Evolutionary conservation across 2,797 vertebrate genomes (phyloP), one percentile per base, ranked within the genome.

Genomic region (Sebastiscus albofasciatus): DNA sequence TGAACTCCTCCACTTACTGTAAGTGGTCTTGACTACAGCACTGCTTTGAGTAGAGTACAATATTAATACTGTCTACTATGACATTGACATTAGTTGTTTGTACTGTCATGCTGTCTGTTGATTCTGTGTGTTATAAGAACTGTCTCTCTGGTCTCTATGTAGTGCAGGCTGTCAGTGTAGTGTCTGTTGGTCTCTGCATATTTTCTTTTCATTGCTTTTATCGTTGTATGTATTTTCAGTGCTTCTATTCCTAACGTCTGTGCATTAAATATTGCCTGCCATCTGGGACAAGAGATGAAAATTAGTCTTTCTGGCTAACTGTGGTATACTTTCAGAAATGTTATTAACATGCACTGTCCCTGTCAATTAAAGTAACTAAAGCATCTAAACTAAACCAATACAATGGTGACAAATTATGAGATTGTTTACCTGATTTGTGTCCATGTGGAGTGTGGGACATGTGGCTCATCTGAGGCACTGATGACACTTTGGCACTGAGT

Each of bases 341-440:
- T 46, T 46, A 46, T 46, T 46, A 46, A 46, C 3, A 46, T 46
- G 39, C 39, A 46, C 16, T 18, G 14, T 46, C 14, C 42, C 42
- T 18, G 42, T 46, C 42, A 46, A 46, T 18, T 18, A 46, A 46
- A 46, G 16, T 46, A 46, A 46, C n/a, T 52, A 52, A 20, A n/a
- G 16, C 46, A 20, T 49, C 49, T 52, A 20, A 20, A 52, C 18
- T n/a, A n/a, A 52, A 20, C 49, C 4, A 55, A 31, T 2, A 73
- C 3, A 62, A 29, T 16, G 2, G 10, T 20, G 14, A 29, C 9
- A 31, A 55, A 31, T n/a, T 0, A 3, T 61, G 13, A 33, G 27
- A 24, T 2, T 9, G n/a, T 72, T 85, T 84, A 94, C 94, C 93
- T 61, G 87, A 54, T 46, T 92, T 89, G 2, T 83, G 82, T 80